A percentile compares a stretch with the other conserved stretches of the same genome.
These are phyloP conservation scores for Tachystola acroxantha DNA, from an alignment of 2,888 invertebrate genomes.

Conservation along the genomic window DNA sequence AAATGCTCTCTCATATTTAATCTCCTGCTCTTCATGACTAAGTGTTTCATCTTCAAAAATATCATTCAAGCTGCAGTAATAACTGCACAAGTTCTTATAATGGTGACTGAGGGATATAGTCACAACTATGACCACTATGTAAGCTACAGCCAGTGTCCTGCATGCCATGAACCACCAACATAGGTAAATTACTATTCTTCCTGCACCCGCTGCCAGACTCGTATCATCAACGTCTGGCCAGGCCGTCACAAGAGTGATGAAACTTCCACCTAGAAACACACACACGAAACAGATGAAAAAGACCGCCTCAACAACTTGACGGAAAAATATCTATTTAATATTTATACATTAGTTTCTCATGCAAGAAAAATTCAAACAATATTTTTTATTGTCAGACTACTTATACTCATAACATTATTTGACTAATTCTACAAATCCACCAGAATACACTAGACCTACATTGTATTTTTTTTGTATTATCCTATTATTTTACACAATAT, in stretches of 20 bases:
- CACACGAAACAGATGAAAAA: too few relatives aligned
- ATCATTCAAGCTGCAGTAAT: constrained; percentile 25
- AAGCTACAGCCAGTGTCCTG: constrained; percentile 18
- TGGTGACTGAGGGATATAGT: constrained; percentile 28
- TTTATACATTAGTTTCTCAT: too few relatives aligned
- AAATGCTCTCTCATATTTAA: constrained; percentile 31
- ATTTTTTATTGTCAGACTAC: too few relatives aligned
- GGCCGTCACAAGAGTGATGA: constrained; percentile 28
- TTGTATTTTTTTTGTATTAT: too few relatives aligned
- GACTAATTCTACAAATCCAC: too few relatives aligned
- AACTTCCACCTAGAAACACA: constrained; percentile 19
- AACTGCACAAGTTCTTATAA: constrained; percentile 28
- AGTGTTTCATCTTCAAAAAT: constrained; percentile 22
- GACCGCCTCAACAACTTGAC: too few relatives aligned
- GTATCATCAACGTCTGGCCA: constrained; percentile 30
- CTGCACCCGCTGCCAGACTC: constrained; percentile 15
- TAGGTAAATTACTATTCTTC: constrained; percentile 23
- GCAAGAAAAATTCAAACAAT: too few relatives aligned
- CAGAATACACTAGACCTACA: too few relatives aligned
- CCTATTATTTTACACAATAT: too few relatives aligned
- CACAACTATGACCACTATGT: constrained; percentile 19
- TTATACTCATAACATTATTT: too few relatives aligned
- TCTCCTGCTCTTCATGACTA: constrained; percentile 32
- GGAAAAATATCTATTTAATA: too few relatives aligned
- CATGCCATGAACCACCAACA: constrained; percentile 30